Evolutionary conservation across 2,888 invertebrate species (phyloP).

Genomic region (Andrena camellia): DNA sequence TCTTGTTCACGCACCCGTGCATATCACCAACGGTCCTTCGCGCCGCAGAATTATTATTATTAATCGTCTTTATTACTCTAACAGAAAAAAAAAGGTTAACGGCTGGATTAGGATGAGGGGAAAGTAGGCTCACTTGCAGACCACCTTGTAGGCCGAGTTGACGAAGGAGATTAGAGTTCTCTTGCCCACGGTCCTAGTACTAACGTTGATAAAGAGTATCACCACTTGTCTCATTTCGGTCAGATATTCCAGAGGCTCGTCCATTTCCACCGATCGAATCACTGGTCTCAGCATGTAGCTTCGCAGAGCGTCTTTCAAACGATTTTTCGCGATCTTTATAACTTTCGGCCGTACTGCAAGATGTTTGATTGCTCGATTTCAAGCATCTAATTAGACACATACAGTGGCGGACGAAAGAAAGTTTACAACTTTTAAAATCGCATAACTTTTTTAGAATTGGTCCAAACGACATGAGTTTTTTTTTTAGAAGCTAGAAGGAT

Average conservation of each 20-base stretch:
- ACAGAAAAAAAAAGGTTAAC: not conserved
- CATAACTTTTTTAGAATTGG: too few species aligned
- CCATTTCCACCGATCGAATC: constrained; percentile 88
- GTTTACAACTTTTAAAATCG: too few species aligned
- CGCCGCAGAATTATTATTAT: not conserved
- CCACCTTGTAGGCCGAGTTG: constrained; percentile 86
- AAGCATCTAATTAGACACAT: too few species aligned
- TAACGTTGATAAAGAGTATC: constrained; percentile 89
- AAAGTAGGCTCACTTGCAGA: constrained; percentile 83
- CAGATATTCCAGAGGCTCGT: constrained; percentile 90
- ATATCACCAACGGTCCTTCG: constrained; percentile 85
- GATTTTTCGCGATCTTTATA: constrained; percentile 82
- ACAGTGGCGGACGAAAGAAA: too few species aligned
- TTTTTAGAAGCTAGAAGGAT: too few species aligned
- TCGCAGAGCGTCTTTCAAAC: constrained; percentile 85
- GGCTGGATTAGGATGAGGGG: not conserved
- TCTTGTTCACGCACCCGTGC: constrained; percentile 89
- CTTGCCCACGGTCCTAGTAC: constrained; percentile 84
- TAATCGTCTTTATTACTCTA: not conserved
- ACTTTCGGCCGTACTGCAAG: constrained; percentile 86
- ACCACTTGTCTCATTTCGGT: constrained; percentile 91
- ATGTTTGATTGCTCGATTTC: too few species aligned
- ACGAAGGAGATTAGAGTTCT: constrained; percentile 86
- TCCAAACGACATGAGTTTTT: too few species aligned
- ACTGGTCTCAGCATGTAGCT: constrained; percentile 88